Evolutionary conservation across 2,797 vertebrate genomes (phyloP), one percentile per base, ranked within the genome.

Genomic region (Enteromius unitaeniatus): DNA sequence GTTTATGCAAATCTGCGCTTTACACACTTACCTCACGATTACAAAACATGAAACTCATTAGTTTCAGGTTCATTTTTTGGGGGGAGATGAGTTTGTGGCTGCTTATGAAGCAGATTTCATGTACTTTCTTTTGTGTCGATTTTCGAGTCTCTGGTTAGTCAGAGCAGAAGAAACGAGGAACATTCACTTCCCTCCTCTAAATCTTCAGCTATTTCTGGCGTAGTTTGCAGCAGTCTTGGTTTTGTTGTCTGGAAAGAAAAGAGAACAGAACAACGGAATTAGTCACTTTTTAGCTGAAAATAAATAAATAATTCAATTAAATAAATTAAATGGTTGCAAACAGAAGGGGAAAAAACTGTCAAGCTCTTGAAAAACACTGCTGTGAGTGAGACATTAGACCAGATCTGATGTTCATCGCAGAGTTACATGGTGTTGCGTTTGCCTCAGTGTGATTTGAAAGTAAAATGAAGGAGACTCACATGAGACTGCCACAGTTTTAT

Each of bases 391-490:
- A 60, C 1, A 40, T 21, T 70, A 6, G 17, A 82, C 3, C 17
- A 65, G 49, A 26, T 68, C 8, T 47, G 31, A 13, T 42, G 17
- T 21, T 47, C 14, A 8, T 72, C 8, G 0, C n/a, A 73, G 55
- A 65, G 42, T 11, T 70, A 19, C 37, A 42, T 2, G 0, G 28
- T 49, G 70, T 23, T 53, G 23, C 49, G 74, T 84, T 84, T 78
- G 72, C 84, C 47, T 83, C 28, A 55, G 74, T 21, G 31, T 82
- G 15, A 76, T 88, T 86, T 86, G 82, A 67, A 49, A 84, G 82
- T 82, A 6, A 86, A 86, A 82, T 77, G 21, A 82, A 62, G n/a
- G n/a, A 31, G 51, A 28, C 28, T 60, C n/a, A 7, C 3, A 19
- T 10, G 60, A 70, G 9, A 55, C 49, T 28, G 23, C 67, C 42